These are phyloP conservation scores for Syrphus vitripennis DNA, from an alignment of 2,888 invertebrate species.

Conservation along the genomic window DNA sequence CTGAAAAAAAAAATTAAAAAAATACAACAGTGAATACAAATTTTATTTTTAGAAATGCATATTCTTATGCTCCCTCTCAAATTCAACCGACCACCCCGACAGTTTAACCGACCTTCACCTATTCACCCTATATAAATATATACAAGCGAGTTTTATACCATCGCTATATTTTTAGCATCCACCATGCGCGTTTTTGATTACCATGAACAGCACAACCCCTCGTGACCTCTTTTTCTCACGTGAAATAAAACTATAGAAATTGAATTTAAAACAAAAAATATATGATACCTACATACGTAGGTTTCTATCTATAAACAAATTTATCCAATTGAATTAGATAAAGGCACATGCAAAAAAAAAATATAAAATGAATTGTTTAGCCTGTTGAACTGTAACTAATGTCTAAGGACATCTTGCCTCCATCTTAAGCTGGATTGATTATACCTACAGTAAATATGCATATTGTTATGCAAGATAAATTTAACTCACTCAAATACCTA, in stretches of 20 bases:
- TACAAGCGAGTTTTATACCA: neutral
- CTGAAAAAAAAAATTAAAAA: neutral
- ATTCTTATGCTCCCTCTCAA: slow-evolving; percentile 9
- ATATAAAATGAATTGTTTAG: slow-evolving; percentile 38
- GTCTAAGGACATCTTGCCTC: slow-evolving; percentile 37
- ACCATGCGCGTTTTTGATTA: slow-evolving; percentile 42
- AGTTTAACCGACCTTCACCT: slow-evolving; percentile 69
- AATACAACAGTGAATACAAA: neutral
- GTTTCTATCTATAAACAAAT: neutral
- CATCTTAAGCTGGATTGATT: neutral
- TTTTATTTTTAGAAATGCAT: slow-evolving; percentile 26
- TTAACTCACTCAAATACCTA: neutral
- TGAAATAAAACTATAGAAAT: slow-evolving; percentile 30
- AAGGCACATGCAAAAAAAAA: neutral
- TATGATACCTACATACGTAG: neutral
- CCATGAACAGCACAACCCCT: slow-evolving; percentile 39
- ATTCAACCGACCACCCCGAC: slow-evolving; percentile 8
- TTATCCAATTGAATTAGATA: neutral
- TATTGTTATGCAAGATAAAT: slow-evolving; percentile 12
- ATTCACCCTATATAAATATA: slow-evolving; percentile 36
- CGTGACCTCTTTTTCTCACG: slow-evolving; percentile 58
- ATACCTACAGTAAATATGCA: no score
- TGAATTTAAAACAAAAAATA: neutral
- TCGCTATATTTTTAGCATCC: neutral
- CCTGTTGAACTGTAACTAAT: slow-evolving; percentile 56